Evolutionary conservation across 2,888 invertebrate genomes (phyloP), one percentile per base, ranked within the genome.

Genomic region (Melieria crassipennis): DNA sequence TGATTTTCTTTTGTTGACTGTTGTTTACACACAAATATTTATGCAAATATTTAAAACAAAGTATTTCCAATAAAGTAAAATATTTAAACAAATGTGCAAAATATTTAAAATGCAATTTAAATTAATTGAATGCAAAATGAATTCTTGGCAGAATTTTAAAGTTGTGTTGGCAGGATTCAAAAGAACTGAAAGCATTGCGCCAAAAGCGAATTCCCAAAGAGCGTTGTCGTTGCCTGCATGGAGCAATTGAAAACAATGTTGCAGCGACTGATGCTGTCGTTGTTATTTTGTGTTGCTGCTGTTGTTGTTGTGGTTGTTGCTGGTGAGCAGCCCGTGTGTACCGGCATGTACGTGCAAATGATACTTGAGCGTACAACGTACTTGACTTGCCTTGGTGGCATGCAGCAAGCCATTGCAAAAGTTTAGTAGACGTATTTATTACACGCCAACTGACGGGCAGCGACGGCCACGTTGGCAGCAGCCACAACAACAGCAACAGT

Each of bases 301-400:
- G 50, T 42, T 13, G 16, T 11, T 60, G 10, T 60, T 58, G 43
- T 30, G 43, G 16, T 60, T 61, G 60, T 55, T 65, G 55, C 57
- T 79, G 30, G 30, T 30, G 30, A 30, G 30, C 30, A 30, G 30
- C 30, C 30, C 30, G 30, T 30, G 30, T 30, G 30, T 30, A 30
- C 3, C 30, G 30, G 30, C 81, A 79, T 81, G 81, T 80, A 80
- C 81, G 79, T 81, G 82, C 82, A 82, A 82, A 81, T 81, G 81
- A 82, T 82, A 82, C 81, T 81, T 77, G 67, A 82, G 77, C 77
- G 79, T 76, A 79, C 80, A 78, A 76, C 78, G 80, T 80, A 73
- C 74, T 74, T 75, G 75, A 74, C 75, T 75, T 68, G 61, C 45
- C 67, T 56, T 45, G 60, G 42, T n/a, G 52, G n/a, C 30, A 13